Conservation (phyloP, 2,888 invertebrate genomes). For the Dorcus hopei region DNA sequence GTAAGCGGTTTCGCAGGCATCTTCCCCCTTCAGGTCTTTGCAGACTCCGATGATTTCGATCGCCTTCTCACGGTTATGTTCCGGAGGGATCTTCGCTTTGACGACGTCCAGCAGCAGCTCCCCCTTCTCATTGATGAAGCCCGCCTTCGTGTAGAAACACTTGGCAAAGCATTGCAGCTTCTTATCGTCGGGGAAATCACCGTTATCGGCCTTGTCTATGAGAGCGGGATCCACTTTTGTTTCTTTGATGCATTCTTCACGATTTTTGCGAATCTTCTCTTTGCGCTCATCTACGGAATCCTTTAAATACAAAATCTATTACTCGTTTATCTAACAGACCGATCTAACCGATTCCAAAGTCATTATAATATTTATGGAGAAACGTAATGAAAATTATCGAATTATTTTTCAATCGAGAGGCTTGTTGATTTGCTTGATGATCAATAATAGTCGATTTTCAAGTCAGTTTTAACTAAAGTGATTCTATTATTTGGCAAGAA, state of each 20-base stretch:
- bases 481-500: too few relatives aligned
- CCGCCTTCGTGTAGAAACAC: conserved; percentile 52
- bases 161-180: conserved; percentile 50
- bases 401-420: too few relatives aligned
- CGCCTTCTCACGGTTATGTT: conserved; percentile 21
- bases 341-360: too few relatives aligned
- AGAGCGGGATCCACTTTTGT: conserved; percentile 36
- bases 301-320: conserved; percentile 1
- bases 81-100: conserved; percentile 23
- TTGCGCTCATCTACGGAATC: conserved; percentile 6
- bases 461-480: too few relatives aligned
- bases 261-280: conserved; percentile 9
- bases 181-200: conserved; percentile 51
- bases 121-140: conserved; percentile 40
- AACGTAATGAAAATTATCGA: too few relatives aligned
- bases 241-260: conserved; percentile 33
- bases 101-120: conserved; percentile 23
- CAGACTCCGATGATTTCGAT: conserved; percentile 44
- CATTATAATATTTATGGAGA: too few relatives aligned
- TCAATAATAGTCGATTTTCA: too few relatives aligned
- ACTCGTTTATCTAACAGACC: background rate
- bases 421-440: too few relatives aligned
- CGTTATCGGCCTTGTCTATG: conserved; percentile 44
- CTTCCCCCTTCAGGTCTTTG: conserved; percentile 47
- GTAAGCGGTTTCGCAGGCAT: conserved; percentile 32